Conservation (phyloP, 2,888 invertebrate species). For the Melinopterus prodromus region DNA sequence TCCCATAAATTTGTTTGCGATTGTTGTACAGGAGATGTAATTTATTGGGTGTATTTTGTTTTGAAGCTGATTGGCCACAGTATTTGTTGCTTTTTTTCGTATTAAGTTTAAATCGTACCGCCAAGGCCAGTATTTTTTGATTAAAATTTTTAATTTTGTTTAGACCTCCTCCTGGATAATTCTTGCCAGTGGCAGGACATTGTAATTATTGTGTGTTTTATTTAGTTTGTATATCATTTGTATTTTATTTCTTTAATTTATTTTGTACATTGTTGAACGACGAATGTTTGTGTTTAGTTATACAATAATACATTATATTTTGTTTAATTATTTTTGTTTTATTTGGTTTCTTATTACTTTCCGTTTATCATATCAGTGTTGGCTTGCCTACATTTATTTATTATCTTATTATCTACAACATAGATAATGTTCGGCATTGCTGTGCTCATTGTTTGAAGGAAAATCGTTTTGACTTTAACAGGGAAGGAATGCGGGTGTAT, state of each 20-base stretch:
- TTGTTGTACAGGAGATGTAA: neutral
- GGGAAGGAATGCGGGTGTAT: no score
- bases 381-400: neutral
- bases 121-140: constrained; percentile 37
- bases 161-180: neutral
- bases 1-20: neutral
- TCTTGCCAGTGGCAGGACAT: neutral
- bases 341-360: constrained; percentile 44
- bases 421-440: no score
- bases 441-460: no score
- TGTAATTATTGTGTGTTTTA: constrained; percentile 14
- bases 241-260: constrained; percentile 27
- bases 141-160: constrained; percentile 28
- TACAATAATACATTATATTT: constrained; percentile 28
- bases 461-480: no score
- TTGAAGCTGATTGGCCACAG: constrained; percentile 9
- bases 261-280: constrained; percentile 26
- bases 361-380: constrained; percentile 22
- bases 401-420: no score
- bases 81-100: constrained; percentile 30
- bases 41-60: constrained; percentile 24
- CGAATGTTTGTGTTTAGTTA: constrained; percentile 22
- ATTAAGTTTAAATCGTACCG: constrained; percentile 32
- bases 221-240: constrained; percentile 13
- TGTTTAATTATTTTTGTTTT: constrained; percentile 41